These are phyloP conservation scores for Saccostrea cuccullata DNA, from an alignment of 1,140 invertebrate genomes.

Conservation along the genomic window DNA sequence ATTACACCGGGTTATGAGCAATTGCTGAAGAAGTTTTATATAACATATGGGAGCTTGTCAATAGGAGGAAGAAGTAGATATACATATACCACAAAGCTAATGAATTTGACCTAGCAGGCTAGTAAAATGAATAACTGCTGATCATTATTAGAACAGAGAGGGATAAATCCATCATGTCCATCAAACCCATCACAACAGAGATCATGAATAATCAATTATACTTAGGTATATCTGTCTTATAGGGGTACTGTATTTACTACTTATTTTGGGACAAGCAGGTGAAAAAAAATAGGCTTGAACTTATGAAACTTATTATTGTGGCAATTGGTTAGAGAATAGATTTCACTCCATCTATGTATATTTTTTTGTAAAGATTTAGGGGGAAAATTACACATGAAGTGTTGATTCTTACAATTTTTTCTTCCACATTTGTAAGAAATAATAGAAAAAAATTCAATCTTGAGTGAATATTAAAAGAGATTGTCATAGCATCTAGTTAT, in stretches of 20 bases:
- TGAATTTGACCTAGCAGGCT: neutral
- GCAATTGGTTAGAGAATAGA: neutral
- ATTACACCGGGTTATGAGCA: neutral
- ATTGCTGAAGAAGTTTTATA: neutral
- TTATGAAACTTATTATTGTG: neutral
- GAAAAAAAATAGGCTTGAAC: neutral
- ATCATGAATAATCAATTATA: slow-evolving; percentile 35
- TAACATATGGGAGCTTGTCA: neutral
- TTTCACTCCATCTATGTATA: neutral
- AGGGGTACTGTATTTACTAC: neutral
- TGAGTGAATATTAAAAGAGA: neutral
- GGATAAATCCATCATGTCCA: slow-evolving; percentile 6
- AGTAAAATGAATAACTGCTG: slow-evolving; percentile 11
- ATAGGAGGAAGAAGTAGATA: neutral
- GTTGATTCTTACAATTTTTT: neutral
- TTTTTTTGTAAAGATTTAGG: neutral
- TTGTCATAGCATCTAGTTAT: neutral
- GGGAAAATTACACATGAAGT: neutral
- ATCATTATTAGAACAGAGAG: neutral
- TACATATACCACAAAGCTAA: too few species aligned
- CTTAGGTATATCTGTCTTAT: slow-evolving; percentile 2
- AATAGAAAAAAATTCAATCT: too few species aligned
- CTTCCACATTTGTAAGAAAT: too few species aligned
- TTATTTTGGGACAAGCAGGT: neutral
- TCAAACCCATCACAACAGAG: slow-evolving; percentile 4